Base-by-base conservation (phyloP, 2,888 invertebrate genomes). In the Herminia tarsipennalis region DNA sequence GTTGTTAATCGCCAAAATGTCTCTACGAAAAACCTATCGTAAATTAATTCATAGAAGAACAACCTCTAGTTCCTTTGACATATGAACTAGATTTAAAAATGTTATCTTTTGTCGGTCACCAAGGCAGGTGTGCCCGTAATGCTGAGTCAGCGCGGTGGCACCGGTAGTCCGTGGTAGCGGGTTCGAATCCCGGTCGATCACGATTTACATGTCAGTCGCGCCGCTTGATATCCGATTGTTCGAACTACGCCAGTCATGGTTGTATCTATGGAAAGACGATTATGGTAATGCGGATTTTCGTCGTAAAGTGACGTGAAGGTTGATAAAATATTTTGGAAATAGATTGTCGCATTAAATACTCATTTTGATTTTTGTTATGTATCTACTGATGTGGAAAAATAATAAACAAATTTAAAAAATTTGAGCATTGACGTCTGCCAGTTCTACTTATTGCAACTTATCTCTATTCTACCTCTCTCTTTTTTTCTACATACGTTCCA, bases 191-290 rank as follows among this genome's bases (percentile, higher is more conserved):
- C 73, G 77, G 75, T 76, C 78, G 84, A 88, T 88, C 90, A 90
- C 88, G 88, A 91, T 90, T 89, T 90, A 88, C 86, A 89, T 89
- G 90, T 90, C 90, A 89, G 82, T 79, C 71, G 80, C 82, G 65
- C 90, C 88, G 89, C 88, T 87, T 86, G 87, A 88, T 88, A 88
- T 85, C 84, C 85, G 86, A 86, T 86, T 86, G 82, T 78, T 71
- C 70, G 58, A 64, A 69, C 63, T 70, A 60, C 63, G 81, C 83
- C 61, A 85, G 88, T 88, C 88, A 90, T 86, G 54, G 56, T 70
- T 38, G 53, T 57, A 61, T 66, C 78, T 77, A 73, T 62, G 73
- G 76, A 83, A 81, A 86, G 80, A 70, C 61, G 81, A 83, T 88
- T 85, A 86, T 79, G 72, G 59, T 71, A 79, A 81, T 79, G 56